phyloP scores from a whole-genome alignment of 2,888 invertebrate genomes.

The Drosophila buzzatii region DNA sequence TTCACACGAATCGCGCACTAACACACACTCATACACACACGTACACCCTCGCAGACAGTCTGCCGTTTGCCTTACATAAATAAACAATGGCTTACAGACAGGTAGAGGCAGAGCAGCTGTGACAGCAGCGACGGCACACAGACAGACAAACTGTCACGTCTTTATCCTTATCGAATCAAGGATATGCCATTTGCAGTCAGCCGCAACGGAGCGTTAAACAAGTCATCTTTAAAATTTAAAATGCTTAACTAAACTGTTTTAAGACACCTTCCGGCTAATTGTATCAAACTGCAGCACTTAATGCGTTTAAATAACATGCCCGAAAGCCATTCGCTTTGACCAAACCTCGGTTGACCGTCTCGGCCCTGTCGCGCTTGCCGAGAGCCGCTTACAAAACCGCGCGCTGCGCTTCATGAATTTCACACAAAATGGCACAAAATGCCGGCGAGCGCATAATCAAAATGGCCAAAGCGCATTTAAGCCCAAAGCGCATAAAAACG shows the following conservation, averaged over 20 bases:
- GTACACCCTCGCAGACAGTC: conserved; percentile 3
- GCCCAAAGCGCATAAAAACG: conserved; percentile 70
- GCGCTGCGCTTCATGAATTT: conserved; percentile 66
- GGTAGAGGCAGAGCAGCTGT: conserved; percentile 27
- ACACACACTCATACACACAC: conserved; percentile 12
- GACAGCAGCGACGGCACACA: conserved; percentile 33
- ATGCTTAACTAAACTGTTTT: conserved; percentile 29
- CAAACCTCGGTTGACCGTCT: conserved; percentile 6
- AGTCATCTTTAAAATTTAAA: conserved; percentile 27
- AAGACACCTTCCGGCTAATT: conserved; percentile 46
- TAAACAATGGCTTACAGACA: conserved; percentile 34
- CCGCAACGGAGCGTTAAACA: conserved; percentile 71
- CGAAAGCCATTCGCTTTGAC: conserved; percentile 21
- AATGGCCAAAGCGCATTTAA: conserved; percentile 78
- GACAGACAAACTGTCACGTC: conserved; percentile 54
- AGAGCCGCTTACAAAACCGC: conserved; percentile 62
- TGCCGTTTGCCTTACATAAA: conserved; percentile 35
- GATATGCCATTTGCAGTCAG: conserved; percentile 52
- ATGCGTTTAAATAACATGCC: conserved; percentile 43
- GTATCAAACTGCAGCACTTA: conserved; percentile 57
- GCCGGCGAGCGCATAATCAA: conserved; percentile 61
- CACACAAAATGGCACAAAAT: conserved; percentile 48
- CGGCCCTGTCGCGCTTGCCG: neutral
- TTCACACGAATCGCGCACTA: conserved; percentile 67
- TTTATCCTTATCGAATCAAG: conserved; percentile 64